Evolutionary conservation across 2,113 vertebrate genomes (phyloP).

Genomic region (Hemiscyllium ocellatum): DNA sequence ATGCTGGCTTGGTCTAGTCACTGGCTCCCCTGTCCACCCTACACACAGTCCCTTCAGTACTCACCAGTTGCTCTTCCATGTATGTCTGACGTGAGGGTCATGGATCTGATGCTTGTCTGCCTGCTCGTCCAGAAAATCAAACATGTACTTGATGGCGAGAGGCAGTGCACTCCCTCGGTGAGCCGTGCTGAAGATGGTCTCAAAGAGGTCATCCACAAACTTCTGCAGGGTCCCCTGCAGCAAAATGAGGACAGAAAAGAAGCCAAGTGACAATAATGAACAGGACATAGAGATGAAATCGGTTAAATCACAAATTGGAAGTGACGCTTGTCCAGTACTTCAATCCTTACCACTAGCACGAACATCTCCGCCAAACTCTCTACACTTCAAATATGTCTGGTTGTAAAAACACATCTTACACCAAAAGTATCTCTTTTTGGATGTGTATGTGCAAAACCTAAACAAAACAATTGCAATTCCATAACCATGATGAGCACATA

Average conservation of each 20-base stretch:
- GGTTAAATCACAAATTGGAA: not conserved
- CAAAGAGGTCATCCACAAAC: slow-evolving; percentile 95
- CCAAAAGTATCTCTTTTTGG: not conserved
- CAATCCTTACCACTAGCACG: not conserved
- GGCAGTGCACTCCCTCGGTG: slow-evolving; percentile 92
- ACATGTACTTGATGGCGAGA: slow-evolving; percentile 98
- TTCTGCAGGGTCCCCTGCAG: slow-evolving; percentile 91
- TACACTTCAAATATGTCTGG: not conserved
- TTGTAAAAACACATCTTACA: not conserved
- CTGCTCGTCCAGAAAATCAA: slow-evolving; percentile 96
- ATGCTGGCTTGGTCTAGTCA: not conserved
- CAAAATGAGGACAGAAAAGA: not conserved
- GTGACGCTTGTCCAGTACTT: not conserved
- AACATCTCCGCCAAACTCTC: not conserved
- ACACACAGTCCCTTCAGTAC: slow-evolving; percentile 41
- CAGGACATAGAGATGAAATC: not conserved
- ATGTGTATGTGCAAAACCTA: too few species aligned
- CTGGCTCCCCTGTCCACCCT: not conserved
- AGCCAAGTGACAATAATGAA: not conserved
- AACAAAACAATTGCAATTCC: not conserved
- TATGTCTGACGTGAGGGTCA: slow-evolving; percentile 91
- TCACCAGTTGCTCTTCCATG: slow-evolving; percentile 99
- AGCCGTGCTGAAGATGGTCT: slow-evolving; percentile 98
- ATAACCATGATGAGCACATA: not conserved
- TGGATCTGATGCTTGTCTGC: slow-evolving; percentile 94